Percentiles rank a stretch among this genome's conserved stretches.
phyloP scores from a whole-genome alignment of 2,888 invertebrate species.

The Pharmacophagus antenor region DNA sequence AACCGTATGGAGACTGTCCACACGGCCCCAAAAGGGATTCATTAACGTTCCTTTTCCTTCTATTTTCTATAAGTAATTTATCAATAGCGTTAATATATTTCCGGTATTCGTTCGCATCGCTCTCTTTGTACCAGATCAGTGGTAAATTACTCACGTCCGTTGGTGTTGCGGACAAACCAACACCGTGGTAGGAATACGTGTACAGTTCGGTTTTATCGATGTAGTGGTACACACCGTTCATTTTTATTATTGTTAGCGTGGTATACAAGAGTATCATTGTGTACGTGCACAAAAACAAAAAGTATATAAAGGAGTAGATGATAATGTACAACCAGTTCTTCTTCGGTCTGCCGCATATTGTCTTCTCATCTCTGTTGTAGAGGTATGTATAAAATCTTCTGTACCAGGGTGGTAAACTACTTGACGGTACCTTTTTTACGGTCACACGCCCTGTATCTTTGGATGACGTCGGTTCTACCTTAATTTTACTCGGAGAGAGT shows the following conservation, averaged over 20 bases:
- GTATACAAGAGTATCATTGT: conserved; percentile 52
- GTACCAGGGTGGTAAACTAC: conserved; percentile 30
- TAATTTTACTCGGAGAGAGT: conserved; percentile 14
- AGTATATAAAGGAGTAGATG: conserved; percentile 54
- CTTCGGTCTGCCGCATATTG: conserved; percentile 53
- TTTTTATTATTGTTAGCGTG: conserved; percentile 49
- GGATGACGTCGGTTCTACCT: conserved; percentile 32
- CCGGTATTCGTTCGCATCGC: conserved; percentile 45
- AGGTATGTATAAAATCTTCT: conserved; percentile 40
- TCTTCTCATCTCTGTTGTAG: conserved; percentile 49
- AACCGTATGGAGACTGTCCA: conserved; percentile 59
- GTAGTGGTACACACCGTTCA: conserved; percentile 37
- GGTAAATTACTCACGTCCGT: conserved; percentile 49
- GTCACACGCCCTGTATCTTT: conserved; percentile 24
- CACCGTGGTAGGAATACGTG: conserved; percentile 49
- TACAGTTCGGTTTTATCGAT: conserved; percentile 41
- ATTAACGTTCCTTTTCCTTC: conserved; percentile 43
- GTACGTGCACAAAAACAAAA: conserved; percentile 57
- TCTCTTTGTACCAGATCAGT: conserved; percentile 59
- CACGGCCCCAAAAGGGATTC: conserved; percentile 57
- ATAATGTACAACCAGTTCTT: conserved; percentile 55
- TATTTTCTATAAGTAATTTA: conserved; percentile 42
- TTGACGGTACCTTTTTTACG: conserved; percentile 8
- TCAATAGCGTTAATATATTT: conserved; percentile 61
- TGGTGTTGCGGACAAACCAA: conserved; percentile 64